Conservation (phyloP, 2,888 invertebrate genomes). For the Notodonta ziczac region DNA sequence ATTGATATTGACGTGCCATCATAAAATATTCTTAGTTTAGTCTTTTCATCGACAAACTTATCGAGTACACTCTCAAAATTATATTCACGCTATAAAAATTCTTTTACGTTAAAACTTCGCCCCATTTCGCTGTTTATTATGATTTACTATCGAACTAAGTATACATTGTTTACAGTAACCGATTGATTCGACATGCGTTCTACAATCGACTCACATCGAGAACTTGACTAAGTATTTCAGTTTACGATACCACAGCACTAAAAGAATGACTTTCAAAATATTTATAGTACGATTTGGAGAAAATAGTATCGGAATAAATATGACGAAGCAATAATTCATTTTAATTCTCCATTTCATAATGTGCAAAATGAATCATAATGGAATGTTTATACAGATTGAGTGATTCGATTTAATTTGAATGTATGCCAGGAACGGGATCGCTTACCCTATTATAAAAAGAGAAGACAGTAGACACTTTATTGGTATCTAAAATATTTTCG, state of each 20-base stretch:
- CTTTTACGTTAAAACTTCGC: constrained; percentile 2
- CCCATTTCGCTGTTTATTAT: constrained; percentile 7
- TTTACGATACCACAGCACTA: constrained; percentile 10
- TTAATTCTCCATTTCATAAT: neutral
- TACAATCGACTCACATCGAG: constrained; percentile 7
- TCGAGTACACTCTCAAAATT: constrained; percentile 8
- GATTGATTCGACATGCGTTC: neutral
- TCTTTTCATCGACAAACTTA: constrained; percentile 4
- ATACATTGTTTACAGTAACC: constrained; percentile 13
- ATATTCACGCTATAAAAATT: constrained; percentile 14
- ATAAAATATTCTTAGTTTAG: constrained; percentile 12
- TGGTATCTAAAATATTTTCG: no score
- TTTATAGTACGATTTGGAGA: neutral
- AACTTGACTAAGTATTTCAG: constrained; percentile 10
- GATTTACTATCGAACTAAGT: constrained; percentile 8
- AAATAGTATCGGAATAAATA: constrained; percentile 14
- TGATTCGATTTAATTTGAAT: constrained; percentile 24
- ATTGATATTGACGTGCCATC: constrained; percentile 2
- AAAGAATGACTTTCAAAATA: neutral
- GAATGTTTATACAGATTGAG: constrained; percentile 20
- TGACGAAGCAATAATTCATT: constrained; percentile 8
- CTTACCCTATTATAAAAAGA: neutral
- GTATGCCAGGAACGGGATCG: constrained; percentile 19
- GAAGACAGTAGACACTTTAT: no score
- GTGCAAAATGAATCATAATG: constrained; percentile 10